These are phyloP conservation scores for Bombus soroeensis DNA, from an alignment of 1,140 invertebrate genomes.

Conservation along the genomic window DNA sequence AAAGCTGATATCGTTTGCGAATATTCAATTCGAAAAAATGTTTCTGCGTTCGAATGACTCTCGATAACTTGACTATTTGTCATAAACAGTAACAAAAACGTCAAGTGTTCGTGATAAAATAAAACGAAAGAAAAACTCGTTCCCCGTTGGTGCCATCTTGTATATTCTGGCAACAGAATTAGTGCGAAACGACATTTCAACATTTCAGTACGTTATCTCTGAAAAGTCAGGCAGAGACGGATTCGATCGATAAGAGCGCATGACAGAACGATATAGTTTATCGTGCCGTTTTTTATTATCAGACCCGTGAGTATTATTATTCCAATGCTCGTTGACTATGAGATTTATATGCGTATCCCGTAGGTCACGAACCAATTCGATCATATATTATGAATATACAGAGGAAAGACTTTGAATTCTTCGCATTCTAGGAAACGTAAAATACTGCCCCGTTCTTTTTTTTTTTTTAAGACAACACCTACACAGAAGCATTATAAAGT, in stretches of 20 bases:
- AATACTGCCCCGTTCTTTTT: too few species aligned
- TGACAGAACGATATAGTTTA: slow-evolving; percentile 37
- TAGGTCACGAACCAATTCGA: not conserved
- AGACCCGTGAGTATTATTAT: slow-evolving; percentile 5
- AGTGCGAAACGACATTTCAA: slow-evolving; percentile 42
- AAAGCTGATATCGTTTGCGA: not conserved
- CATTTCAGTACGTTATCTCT: slow-evolving; percentile 64
- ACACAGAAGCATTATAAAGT: too few species aligned
- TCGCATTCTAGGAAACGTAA: too few species aligned
- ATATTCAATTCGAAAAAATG: not conserved
- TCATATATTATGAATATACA: not conserved
- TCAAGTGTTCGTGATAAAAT: not conserved
- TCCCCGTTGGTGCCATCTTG: slow-evolving; percentile 7
- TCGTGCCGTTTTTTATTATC: slow-evolving; percentile 30
- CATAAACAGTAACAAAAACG: slow-evolving; percentile 10
- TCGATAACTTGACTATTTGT: not conserved
- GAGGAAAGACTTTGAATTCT: not conserved
- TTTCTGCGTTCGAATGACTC: not conserved
- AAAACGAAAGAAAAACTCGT: slow-evolving; percentile 13
- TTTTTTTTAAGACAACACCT: too few species aligned
- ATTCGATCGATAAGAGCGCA: slow-evolving; percentile 53
- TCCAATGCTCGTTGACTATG: slow-evolving; percentile 9
- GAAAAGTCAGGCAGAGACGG: slow-evolving; percentile 56
- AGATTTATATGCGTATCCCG: not conserved
- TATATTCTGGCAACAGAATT: slow-evolving; percentile 1